Evolutionary conservation across 1,140 invertebrate genomes (phyloP), one percentile per base, ranked within the genome.

Genomic region (Lepidurus packardi): DNA sequence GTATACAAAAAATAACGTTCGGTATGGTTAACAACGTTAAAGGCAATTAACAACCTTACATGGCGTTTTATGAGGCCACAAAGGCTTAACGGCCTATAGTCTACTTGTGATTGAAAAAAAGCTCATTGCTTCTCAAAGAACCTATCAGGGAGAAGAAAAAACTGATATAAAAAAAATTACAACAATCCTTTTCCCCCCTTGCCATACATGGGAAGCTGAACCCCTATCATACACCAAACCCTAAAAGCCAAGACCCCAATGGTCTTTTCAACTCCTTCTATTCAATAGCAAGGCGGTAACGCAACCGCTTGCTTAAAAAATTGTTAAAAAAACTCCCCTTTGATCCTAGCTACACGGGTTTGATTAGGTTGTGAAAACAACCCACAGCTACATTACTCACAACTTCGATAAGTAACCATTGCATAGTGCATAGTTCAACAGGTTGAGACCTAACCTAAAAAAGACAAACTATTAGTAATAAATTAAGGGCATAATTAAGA

Each of bases 181-280:
- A 65, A 65, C 53, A 65, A 65, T 65, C 53, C 53, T 65, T 65
- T 65, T 65, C 53, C 53, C 53, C 53, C 21, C 13, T 65, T 65
- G 7, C 34, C 34, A 34, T 21, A 65, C 53, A 65, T 65, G 16
- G 53, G 53, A 65, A 65, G 53, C 9, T 65, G 53, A 13, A 65
- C 53, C 53, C 53, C 53, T 65, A 16, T 65, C 53, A 65, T 65
- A 11, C 53, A 16, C 53, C 16, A 65, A 65, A 13, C 53, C 53
- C 53, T 21, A 65, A 65, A 65, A 65, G 53, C 53, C 53, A 65
- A 65, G 53, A 65, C 53, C 53, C 53, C 53, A 65, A 65, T 65
- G 53, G 53, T 65, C 53, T 65, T 65, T 65, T 65, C 53, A 65
- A 65, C 53, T n/a, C 53, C 53, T 65, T 65, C 53, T 65, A 65